Base-by-base conservation (phyloP, 1,140 invertebrate genomes). In the Lordiphosa stackelbergi region DNA sequence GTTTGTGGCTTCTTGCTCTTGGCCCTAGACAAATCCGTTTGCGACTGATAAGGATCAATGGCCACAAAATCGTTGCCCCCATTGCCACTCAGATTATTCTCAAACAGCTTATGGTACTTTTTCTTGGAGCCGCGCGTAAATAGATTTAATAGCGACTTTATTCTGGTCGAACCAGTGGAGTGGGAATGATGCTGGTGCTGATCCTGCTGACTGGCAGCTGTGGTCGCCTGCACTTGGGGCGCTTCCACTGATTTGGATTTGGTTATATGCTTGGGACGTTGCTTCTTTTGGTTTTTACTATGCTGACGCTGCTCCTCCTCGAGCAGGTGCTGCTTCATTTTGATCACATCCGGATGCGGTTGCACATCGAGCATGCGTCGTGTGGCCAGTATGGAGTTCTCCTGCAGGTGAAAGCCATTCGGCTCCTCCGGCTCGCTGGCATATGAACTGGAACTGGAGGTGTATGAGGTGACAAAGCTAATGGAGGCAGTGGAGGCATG, bases 261-360 rank as follows among this genome's bases (percentile, higher is more conserved):
- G 41, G 49, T 49, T n/a, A 77, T 72, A 38, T 69, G 66, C 12
- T 66, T 58, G 24, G 62, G 68, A 2, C 55, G 62, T n/a, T 54
- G 62, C 41, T 71, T 71, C 49, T 68, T 66, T 49, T 61, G 52
- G 36, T 69, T 69, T 53, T 79, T 73, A 43, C 37, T 66, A 19
- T 79, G 57, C 53, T 58, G 60, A 5, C 72, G 78, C 40, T 75
- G 68, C 51, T 78, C 53, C 19, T 78, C 48, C 24, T 53, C 66
- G 5, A 66, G 57, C 57, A 84, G 24, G 11, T 56, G 37, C 34
- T 78, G 35, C 28, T 86, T 79, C 85, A 85, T 84, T 48, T 85
- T 69, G 7, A 87, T 79, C 10, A 87, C 85, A 51, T 85, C 83
- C 40, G 85, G 78, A 55, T 87, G 74, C 0, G 81, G 85, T 19